phyloP scores from a whole-genome alignment of 2,113 vertebrate genomes.

The Muntiacus reevesi region DNA sequence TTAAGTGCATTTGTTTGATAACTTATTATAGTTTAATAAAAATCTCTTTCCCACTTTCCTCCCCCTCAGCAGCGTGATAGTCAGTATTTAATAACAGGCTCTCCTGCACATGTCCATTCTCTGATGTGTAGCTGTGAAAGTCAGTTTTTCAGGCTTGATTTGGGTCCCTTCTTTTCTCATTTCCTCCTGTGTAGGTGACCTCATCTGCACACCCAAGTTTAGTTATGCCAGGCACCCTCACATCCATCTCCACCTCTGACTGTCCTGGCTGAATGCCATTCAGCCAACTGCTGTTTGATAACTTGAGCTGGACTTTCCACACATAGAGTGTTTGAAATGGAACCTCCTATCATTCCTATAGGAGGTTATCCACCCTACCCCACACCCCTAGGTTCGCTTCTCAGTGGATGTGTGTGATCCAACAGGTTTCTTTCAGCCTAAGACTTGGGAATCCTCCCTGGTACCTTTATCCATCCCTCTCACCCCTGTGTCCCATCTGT shows the following conservation, averaged over 20 bases:
- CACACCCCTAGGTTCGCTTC: fast-evolving
- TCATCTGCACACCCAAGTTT: background rate
- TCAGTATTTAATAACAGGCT: background rate
- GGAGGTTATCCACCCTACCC: background rate
- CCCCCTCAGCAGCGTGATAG: background rate
- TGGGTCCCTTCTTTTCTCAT: too few species aligned
- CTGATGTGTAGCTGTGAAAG: background rate
- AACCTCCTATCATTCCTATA: background rate
- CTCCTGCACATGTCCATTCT: fast-evolving
- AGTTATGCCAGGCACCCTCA: background rate
- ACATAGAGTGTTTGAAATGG: background rate
- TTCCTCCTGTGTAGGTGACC: background rate
- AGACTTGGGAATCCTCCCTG: background rate
- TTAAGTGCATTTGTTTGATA: background rate
- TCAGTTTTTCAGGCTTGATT: background rate
- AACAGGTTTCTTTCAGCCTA: background rate
- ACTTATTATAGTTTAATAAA: background rate
- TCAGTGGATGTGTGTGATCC: background rate
- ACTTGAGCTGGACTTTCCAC: background rate
- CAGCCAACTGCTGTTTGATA: background rate
- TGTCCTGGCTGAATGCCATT: fast-evolving
- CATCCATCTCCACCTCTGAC: fast-evolving
- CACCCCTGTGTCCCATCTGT: fast-evolving
- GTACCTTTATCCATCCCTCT: background rate
- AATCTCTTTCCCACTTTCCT: background rate